phyloP scores from a whole-genome alignment of 2,888 invertebrate species.

The Rhaphigaster nebulosa region DNA sequence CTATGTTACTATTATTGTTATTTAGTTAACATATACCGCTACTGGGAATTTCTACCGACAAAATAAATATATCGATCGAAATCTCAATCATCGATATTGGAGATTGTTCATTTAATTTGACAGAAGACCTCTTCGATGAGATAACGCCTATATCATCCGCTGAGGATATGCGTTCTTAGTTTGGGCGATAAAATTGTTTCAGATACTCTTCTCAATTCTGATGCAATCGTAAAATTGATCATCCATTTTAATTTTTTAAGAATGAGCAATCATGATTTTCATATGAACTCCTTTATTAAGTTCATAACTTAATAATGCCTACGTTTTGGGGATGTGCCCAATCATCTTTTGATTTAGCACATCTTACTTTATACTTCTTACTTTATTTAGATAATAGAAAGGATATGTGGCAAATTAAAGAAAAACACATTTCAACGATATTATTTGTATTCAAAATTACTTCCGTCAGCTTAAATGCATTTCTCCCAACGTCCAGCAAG shows the following conservation, averaged over 20 bases:
- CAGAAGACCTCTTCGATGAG: background rate
- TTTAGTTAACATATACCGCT: background rate
- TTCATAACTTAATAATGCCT: too few species aligned
- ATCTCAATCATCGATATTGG: background rate
- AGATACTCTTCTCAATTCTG: background rate
- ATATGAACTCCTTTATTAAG: too few species aligned
- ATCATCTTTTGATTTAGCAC: too few species aligned
- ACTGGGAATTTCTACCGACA: background rate
- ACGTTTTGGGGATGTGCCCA: too few species aligned
- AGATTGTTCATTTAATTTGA: background rate
- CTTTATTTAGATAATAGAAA: too few species aligned
- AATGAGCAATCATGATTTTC: too few species aligned
- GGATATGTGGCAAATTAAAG: too few species aligned
- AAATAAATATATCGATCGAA: background rate
- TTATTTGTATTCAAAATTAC: too few species aligned
- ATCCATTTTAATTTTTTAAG: background rate
- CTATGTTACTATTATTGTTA: background rate
- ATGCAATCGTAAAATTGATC: background rate
- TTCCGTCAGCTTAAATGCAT: too few species aligned
- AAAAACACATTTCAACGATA: too few species aligned
- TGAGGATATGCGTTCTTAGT: background rate
- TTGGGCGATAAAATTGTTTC: background rate
- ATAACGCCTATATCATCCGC: background rate
- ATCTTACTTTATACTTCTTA: too few species aligned
- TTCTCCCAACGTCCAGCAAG: too few species aligned